Conservation (phyloP, 2,797 vertebrate species). For the Apodemus agrarius region DNA sequence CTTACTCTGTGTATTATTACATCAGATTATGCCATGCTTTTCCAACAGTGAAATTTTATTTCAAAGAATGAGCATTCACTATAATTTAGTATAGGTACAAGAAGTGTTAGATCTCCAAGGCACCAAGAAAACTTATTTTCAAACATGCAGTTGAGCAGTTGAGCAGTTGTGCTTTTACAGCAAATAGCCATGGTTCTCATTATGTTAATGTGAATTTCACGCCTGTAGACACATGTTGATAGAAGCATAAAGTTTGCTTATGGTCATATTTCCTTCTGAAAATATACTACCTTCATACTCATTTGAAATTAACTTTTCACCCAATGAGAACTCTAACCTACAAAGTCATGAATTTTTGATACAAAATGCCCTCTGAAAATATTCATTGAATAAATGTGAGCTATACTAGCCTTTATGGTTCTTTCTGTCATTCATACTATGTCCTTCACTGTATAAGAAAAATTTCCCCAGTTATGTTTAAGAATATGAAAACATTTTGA, state of each 20-base stretch:
- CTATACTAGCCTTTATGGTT: background rate
- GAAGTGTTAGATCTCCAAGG: background rate
- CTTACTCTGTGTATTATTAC: background rate
- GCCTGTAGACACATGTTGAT: background rate
- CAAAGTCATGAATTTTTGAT: background rate
- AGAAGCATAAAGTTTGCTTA: constrained; percentile 18
- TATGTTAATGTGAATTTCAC: background rate
- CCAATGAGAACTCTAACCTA: background rate
- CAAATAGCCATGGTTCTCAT: constrained; percentile 2
- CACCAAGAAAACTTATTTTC: background rate
- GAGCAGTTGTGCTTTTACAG: background rate
- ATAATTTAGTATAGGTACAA: background rate
- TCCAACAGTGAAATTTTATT: background rate
- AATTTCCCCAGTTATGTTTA: background rate
- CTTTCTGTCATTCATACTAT: background rate
- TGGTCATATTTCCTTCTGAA: background rate
- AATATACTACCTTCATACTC: background rate
- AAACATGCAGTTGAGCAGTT: constrained; percentile 24
- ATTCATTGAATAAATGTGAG: background rate
- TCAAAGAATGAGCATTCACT: background rate
- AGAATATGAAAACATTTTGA: background rate
- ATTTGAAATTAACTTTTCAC: background rate
- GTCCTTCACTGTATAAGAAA: background rate
- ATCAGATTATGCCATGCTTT: background rate
- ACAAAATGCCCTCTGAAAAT: constrained; percentile 9